Base-by-base conservation (phyloP, 1,140 invertebrate species). In the Stratiolaelaps scimitus region DNA sequence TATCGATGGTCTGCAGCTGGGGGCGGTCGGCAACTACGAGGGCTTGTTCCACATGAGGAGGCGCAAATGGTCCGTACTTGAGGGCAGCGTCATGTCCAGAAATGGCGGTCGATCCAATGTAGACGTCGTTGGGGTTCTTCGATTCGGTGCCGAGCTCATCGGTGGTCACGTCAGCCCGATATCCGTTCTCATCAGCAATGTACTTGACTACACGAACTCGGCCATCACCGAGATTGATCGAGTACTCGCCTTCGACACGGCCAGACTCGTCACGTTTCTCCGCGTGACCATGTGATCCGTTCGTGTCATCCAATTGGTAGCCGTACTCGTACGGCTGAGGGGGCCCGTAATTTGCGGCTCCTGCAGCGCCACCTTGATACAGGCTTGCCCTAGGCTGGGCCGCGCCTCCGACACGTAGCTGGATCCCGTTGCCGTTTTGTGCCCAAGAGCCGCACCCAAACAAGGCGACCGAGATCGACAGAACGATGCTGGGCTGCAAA, bases 141-240 rank as follows among this genome's bases (percentile, higher is more conserved):
- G 53, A 60, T 26, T 60, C 53, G 1, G 53, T 60, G 10, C 53
- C 53, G 53, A 60, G 53, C 23, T 60, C 53, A 60, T 60, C 53
- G 15, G 53, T 60, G 1, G 53, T 15, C 4, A 60, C 53, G 10
- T 60, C 20, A 4, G 53, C 15, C 10, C 53, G 26, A 34, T 60
- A 60, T 23, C 53, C 53, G 20, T 60, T 60, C 44, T 65, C 26
- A 7, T 43, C 64, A 1, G 43, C 67, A 43, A 66, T 60, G 66
- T 66, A 66, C 43, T 17, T 68, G 6, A 66, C 66, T 1, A 67
- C 47, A 44, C 67, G 68, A 15, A 68, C 47, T 13, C 68, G 56
- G 17, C 67, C 68, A 26, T 69, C 68, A 5, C 66, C 66, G 19
- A 69, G 53, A 34, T 44, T 68, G 23, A 69, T 67, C 17, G 64